Conservation (phyloP, 2,888 invertebrate genomes). For the Drosophila imparisetae region DNA sequence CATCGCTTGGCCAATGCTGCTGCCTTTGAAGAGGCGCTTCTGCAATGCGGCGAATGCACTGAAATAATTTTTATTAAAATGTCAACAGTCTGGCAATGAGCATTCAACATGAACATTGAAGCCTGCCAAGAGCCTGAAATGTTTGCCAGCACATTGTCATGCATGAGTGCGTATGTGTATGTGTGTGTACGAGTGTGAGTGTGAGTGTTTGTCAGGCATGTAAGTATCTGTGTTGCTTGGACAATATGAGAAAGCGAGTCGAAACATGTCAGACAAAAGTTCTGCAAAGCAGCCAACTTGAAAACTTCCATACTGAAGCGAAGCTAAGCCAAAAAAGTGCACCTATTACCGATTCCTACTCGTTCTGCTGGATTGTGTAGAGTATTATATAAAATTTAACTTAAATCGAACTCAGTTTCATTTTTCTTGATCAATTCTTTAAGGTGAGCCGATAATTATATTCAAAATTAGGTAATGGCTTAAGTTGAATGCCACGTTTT, state of each 20-base stretch:
- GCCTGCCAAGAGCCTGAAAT: constrained; percentile 72
- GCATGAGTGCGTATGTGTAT: constrained; percentile 3
- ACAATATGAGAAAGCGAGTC: constrained; percentile 17
- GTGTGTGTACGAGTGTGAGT: not conserved
- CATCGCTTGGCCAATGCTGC: constrained; percentile 13
- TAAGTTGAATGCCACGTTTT: not conserved
- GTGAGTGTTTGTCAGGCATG: constrained; percentile 15
- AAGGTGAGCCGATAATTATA: not conserved
- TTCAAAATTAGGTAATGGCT: not conserved
- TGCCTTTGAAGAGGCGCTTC: constrained; percentile 51
- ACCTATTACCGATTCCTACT: not conserved
- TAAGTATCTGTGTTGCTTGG: constrained; percentile 13
- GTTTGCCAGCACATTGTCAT: constrained; percentile 67
- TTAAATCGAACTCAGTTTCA: too few relatives aligned
- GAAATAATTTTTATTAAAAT: constrained; percentile 79
- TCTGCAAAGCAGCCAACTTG: constrained; percentile 14
- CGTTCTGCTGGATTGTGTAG: too few relatives aligned
- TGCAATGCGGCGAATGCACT: constrained; percentile 74
- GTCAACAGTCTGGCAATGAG: constrained; percentile 79
- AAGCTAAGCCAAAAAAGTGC: constrained; percentile 2
- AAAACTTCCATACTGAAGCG: constrained; percentile 10
- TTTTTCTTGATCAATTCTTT: not conserved
- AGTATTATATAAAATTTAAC: too few relatives aligned
- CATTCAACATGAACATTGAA: constrained; percentile 60
- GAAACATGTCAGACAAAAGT: constrained; percentile 45